Conservation (phyloP, 2,888 invertebrate genomes). For the Marasmarcha lunaedactyla region DNA sequence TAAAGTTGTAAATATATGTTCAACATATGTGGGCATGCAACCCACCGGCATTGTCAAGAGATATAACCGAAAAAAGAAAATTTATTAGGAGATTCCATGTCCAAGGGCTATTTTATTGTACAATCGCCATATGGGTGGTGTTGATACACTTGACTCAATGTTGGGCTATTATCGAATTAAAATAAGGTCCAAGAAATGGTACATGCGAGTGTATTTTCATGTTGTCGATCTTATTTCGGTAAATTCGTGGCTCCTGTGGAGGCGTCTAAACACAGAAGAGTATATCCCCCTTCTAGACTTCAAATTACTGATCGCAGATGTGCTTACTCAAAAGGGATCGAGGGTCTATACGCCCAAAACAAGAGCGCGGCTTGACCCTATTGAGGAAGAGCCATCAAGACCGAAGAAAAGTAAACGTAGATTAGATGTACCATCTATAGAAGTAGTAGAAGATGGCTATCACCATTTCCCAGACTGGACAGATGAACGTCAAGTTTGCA, state of each 20-base stretch:
- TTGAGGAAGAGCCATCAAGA: no score
- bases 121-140: background rate
- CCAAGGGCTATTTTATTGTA: background rate
- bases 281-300: constrained; percentile 14
- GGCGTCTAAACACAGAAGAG: no score
- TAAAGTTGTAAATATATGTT: background rate
- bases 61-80: constrained; percentile 1
- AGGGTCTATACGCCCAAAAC: constrained; percentile 14
- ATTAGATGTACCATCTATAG: no score
- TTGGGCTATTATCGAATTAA: constrained; percentile 16
- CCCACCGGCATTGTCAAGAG: background rate
- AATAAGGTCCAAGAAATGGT: constrained; percentile 16
- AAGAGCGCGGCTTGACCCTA: constrained; percentile 11
- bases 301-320: constrained; percentile 10
- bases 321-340: constrained; percentile 9
- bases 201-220: constrained; percentile 16
- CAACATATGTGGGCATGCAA: background rate
- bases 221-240: constrained; percentile 14
- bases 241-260: constrained; percentile 15
- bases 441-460: no score
- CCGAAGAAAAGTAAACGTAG: no score
- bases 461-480: no score
- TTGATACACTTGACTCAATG: constrained; percentile 15
- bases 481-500: no score
- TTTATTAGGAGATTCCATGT: background rate